phyloP scores from a whole-genome alignment of 1,140 invertebrate genomes.

The Capitella teleta region DNA sequence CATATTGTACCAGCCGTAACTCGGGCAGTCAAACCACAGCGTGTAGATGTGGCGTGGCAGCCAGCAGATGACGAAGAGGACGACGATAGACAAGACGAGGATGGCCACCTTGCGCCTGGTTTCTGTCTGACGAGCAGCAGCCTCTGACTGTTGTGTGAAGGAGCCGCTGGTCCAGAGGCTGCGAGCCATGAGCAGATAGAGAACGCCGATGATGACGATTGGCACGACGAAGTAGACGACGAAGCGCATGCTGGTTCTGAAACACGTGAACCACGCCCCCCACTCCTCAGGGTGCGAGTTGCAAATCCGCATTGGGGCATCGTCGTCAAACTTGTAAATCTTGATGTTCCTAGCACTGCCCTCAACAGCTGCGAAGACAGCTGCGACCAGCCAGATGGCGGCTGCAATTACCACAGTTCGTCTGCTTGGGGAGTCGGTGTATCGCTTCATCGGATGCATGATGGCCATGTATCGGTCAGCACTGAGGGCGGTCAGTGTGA shows the following conservation, averaged over 20 bases:
- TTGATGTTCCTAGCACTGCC: too few relatives aligned
- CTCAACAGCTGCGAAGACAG: conserved; percentile 37
- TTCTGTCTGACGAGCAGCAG: conserved; percentile 47
- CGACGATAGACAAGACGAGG: conserved; percentile 76
- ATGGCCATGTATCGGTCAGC: conserved; percentile 79
- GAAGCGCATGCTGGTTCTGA: not conserved
- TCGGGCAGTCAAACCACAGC: conserved; percentile 76
- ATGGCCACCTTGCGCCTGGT: conserved; percentile 80
- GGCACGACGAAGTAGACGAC: conserved; percentile 1
- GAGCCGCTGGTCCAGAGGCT: not conserved
- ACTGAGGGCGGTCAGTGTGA: conserved; percentile 79
- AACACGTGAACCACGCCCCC: not conserved
- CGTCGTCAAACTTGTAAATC: too few relatives aligned
- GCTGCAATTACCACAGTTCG: conserved; percentile 46
- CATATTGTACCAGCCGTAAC: conserved; percentile 64
- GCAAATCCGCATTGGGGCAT: conserved; percentile 48
- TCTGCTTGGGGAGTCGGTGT: conserved; percentile 43
- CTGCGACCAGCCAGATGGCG: conserved; percentile 67
- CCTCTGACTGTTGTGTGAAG: conserved; percentile 35
- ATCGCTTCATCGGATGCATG: conserved; percentile 60
- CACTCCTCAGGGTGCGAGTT: not conserved
- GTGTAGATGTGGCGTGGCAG: conserved; percentile 74
- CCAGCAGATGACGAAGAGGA: conserved; percentile 83
- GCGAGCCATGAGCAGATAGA: conserved; percentile 5
- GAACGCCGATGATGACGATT: conserved; percentile 2